Base-by-base conservation (phyloP, 2,797 vertebrate species). In the Sebastes ruberrimus region DNA sequence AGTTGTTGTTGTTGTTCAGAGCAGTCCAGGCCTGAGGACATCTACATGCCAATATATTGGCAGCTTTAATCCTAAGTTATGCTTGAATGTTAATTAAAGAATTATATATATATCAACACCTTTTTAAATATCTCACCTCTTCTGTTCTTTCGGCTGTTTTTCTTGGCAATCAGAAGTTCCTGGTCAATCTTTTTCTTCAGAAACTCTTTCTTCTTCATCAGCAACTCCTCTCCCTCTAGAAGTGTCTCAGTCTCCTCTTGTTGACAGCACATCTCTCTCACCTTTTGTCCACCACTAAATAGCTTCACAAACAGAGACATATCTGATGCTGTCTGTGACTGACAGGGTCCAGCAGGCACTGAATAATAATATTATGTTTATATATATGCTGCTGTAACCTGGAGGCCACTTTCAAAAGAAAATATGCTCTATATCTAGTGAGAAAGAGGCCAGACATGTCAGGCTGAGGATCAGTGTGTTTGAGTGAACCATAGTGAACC, bases 91-190 rank as follows among this genome's bases (percentile, higher is more conserved):
- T 69, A 30, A 0, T 52, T 46, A 25, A 25, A 11, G 0, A 65
- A 38, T 16, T 10, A 28, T 38, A 38, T 35, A 35, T 18, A 18
- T n/a, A 25, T 25, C 49, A 42, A 4, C 11, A 38, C 49, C 10
- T 4, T 46, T 49, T 8, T 33, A 0, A 61, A 28, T 4, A 10
- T 10, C 52, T 76, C 57, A 90, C 82, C 74, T 81, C 22, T 52
- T 71, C n/a, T 74, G 49, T 77, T 85, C n/a, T 22, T 72, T 4
- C 13, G 81, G n/a, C 23, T 38, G 69, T 75, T 81, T 66, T 70
- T 77, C 78, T 75, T 85, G 62, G 59, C 75, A 5, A 35, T 16
- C 63, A 71, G 4, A 18, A 82, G 23, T 7, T 85, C 25, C 32
- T 25, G 53, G 1, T 81, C 11, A 23, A 88, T 80, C 25, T 61